Evolutionary conservation across 1,140 invertebrate species (phyloP).

Genomic region (Mamestra configurata): DNA sequence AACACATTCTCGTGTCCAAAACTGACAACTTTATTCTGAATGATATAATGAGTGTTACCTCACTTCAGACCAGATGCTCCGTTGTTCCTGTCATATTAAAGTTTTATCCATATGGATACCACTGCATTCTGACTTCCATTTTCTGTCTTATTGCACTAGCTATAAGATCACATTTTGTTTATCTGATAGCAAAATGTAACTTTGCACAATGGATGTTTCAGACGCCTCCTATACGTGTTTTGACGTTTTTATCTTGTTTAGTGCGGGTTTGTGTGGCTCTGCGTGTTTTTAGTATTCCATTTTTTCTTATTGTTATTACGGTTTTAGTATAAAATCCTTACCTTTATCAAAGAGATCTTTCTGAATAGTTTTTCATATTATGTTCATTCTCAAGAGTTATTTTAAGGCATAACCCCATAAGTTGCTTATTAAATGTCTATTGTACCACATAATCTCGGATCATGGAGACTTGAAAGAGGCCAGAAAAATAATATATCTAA

Average conservation of each 20-base stretch:
- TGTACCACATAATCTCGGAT: neutral
- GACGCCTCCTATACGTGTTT: conserved; percentile 31
- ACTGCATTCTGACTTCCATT: neutral
- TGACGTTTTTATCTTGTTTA: conserved; percentile 47
- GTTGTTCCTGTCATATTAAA: conserved; percentile 50
- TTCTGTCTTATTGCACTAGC: neutral
- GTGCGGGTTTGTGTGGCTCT: conserved; percentile 27
- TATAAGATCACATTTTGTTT: conserved; percentile 23
- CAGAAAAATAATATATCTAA: too few relatives aligned
- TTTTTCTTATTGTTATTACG: conserved; percentile 31
- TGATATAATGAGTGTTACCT: conserved; percentile 52
- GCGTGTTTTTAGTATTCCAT: conserved; percentile 33
- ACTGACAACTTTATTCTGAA: conserved; percentile 53
- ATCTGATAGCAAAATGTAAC: conserved; percentile 15
- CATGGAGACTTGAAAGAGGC: too few relatives aligned
- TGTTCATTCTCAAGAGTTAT: neutral
- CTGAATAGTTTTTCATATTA: neutral
- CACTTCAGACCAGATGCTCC: conserved; percentile 44
- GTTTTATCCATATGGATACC: conserved; percentile 36
- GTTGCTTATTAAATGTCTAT: too few relatives aligned
- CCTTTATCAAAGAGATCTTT: neutral
- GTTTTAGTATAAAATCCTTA: conserved; percentile 9
- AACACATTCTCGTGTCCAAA: conserved; percentile 56
- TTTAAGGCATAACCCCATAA: neutral
- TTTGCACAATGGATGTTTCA: conserved; percentile 41